These are phyloP conservation scores for Umimayanthus kanabou DNA, from an alignment of 92 coral and sea anemone species.

Conservation along the genomic window DNA sequence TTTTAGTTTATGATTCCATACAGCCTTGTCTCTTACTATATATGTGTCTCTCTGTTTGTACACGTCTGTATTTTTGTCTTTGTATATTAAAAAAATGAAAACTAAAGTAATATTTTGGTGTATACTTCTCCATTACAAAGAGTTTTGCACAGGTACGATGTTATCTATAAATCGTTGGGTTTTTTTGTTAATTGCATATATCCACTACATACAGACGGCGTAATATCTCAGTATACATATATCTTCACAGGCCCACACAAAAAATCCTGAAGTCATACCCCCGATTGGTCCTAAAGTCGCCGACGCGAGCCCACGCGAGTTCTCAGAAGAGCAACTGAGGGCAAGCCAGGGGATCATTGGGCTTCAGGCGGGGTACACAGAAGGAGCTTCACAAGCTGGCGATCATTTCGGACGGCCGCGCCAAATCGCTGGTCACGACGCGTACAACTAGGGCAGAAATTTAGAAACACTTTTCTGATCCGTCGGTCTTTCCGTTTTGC, in stretches of 20 bases:
- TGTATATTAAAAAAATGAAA: too few relatives aligned
- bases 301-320: slow-evolving; percentile 31
- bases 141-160: too few relatives aligned
- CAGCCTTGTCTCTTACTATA: neutral
- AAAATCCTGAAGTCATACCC: slow-evolving; percentile 13
- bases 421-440: slow-evolving; percentile 30
- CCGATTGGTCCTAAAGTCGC: slow-evolving; percentile 41
- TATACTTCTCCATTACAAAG: too few relatives aligned
- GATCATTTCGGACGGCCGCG: slow-evolving; percentile 5
- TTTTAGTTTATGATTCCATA: neutral
- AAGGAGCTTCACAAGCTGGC: slow-evolving; percentile 2
- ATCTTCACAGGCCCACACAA: slow-evolving; percentile 2
- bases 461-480: neutral
- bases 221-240: neutral
- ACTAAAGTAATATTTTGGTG: too few relatives aligned
- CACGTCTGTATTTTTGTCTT: neutral
- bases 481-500: neutral
- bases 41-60: neutral
- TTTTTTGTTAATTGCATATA: too few relatives aligned
- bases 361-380: slow-evolving; percentile 6
- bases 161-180: too few relatives aligned
- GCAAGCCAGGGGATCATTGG: slow-evolving; percentile 17
- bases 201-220: neutral
- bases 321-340: slow-evolving; percentile 7
- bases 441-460: neutral